phyloP scores from a whole-genome alignment of 1,140 invertebrate species.

The Drosophila ercepeae region DNA sequence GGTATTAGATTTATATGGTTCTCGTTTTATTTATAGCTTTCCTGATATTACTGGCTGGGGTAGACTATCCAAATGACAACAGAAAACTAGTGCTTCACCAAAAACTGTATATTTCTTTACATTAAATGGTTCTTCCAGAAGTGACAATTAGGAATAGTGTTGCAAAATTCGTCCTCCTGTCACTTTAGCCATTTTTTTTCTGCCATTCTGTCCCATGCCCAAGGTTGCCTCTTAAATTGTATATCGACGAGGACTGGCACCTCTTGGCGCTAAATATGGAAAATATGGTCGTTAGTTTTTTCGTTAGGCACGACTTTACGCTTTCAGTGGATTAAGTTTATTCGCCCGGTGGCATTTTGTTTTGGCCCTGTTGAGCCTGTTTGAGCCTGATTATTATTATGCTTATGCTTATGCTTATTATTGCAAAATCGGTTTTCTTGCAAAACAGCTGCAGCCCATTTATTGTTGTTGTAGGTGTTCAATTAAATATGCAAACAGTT shows the following conservation, averaged over 20 bases:
- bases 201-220: background rate
- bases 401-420: constrained; percentile 64
- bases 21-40: background rate
- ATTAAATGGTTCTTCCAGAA: too few species aligned
- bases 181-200: constrained; percentile 1
- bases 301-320: constrained; percentile 68
- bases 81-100: too few species aligned
- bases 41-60: too few species aligned
- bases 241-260: constrained; percentile 27
- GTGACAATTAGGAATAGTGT: too few species aligned
- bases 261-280: constrained; percentile 59
- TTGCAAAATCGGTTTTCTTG: constrained; percentile 44
- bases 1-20: background rate
- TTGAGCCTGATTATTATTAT: constrained; percentile 76
- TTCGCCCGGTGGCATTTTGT: constrained; percentile 59
- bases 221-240: constrained; percentile 16
- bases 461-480: constrained; percentile 78
- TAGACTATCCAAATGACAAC: too few species aligned
- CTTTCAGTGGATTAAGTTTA: constrained; percentile 59
- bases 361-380: constrained; percentile 75
- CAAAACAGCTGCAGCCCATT: constrained; percentile 70
- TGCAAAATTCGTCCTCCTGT: background rate
- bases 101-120: too few species aligned
- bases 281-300: constrained; percentile 70
- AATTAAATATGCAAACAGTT: constrained; percentile 82